Evolutionary conservation across 92 coral and sea anemone species (phyloP), one percentile per base, ranked within the genome.

Genomic region (Galaxea fascicularis): DNA sequence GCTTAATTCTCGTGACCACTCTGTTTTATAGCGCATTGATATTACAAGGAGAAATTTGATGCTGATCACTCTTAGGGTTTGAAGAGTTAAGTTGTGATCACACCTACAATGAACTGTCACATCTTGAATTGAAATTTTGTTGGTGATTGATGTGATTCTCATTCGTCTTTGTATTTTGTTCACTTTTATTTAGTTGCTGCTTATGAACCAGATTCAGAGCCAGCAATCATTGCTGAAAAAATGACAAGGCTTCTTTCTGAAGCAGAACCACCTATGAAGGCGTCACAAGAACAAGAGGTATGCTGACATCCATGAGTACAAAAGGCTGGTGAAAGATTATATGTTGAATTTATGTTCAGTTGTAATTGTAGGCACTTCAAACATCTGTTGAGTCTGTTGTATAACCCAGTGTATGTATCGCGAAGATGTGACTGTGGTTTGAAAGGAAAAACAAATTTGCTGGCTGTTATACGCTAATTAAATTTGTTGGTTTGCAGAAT

Each of bases 141-240:
- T n/a, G n/a, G n/a, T n/a, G n/a, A n/a, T n/a, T n/a, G n/a, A n/a
- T n/a, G n/a, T n/a, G n/a, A n/a, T n/a, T n/a, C n/a, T n/a, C n/a
- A n/a, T n/a, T n/a, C n/a, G n/a, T 29, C 5, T 26, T 13, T 2
- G 13, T 18, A 14, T 5, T 39, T 16, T 68, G 8, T 65, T 76
- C 10, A 8, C 45, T 6, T 35, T 20, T 13, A 27, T 89, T 45
- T 31, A 94, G 99, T 92, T 65, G 86, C 86, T 69, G 93, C 87
- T 16, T 95, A 92, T 87, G 99, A 96, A 26, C 91, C 82, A 65
- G 98, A 96, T 75, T 96, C 99, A 0, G 98, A 93, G 75, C 95
- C 99, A 22, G 92, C 97, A 76, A 87, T 95, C 52, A 68, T 93
- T 44, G 98, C 97, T 31, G 94, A 90, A 71, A 90, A 93, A 64